Evolutionary conservation across 2,888 invertebrate genomes (phyloP).

Genomic region (Cantharis lateralis): DNA sequence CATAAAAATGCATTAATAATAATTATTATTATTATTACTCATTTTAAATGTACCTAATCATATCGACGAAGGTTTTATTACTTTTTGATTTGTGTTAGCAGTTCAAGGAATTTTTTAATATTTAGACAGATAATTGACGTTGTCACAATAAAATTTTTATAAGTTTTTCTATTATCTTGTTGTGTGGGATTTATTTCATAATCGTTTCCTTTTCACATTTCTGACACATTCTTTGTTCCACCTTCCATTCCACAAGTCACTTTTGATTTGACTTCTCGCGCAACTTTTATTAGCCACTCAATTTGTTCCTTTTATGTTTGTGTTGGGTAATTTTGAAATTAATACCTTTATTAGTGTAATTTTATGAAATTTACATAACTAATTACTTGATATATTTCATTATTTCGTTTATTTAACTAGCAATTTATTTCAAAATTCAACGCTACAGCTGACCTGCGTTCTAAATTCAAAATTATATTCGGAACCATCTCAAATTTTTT

Average conservation of each 20-base stretch:
- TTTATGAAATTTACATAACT: not conserved
- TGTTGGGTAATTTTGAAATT: not conserved
- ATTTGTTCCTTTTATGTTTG: not conserved
- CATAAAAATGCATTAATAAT: not conserved
- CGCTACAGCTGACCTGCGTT: too few species aligned
- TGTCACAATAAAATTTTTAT: not conserved
- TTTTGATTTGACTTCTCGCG: not conserved
- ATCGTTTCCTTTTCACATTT: not conserved
- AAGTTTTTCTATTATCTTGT: not conserved
- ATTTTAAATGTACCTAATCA: constrained; percentile 7
- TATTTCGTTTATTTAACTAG: not conserved
- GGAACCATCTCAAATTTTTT: too few species aligned
- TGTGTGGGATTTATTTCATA: not conserved
- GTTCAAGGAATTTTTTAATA: constrained; percentile 9
- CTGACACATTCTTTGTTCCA: not conserved
- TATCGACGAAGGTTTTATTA: constrained; percentile 3
- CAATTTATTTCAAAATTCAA: not conserved
- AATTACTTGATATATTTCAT: not conserved
- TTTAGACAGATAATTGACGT: not conserved
- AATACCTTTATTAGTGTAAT: not conserved
- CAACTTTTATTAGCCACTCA: not conserved
- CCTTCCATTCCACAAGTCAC: not conserved
- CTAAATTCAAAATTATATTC: too few species aligned
- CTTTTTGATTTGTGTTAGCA: constrained; percentile 14
- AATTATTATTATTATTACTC: not conserved